These are phyloP conservation scores for Crenichthys baileyi DNA, from an alignment of 2,797 vertebrate species.

Conservation along the genomic window DNA sequence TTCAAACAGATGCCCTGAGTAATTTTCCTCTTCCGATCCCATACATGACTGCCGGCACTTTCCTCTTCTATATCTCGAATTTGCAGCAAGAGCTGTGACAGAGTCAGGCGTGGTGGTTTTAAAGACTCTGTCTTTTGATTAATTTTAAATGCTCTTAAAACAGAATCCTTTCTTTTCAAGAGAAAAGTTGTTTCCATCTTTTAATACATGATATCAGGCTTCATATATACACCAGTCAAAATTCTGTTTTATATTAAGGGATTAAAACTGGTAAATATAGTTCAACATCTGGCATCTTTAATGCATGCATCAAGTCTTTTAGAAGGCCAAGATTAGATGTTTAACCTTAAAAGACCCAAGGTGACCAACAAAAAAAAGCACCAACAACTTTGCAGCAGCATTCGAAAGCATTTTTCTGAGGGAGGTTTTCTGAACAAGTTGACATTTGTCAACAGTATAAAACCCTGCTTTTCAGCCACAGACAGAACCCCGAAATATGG, in stretches of 20 bases:
- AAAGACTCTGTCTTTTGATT: conserved; percentile 73
- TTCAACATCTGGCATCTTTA: conserved; percentile 29
- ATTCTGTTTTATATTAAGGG: conserved; percentile 29
- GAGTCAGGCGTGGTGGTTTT: conserved; percentile 62
- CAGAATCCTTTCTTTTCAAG: conserved; percentile 37
- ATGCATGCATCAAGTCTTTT: conserved; percentile 22
- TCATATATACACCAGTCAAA: conserved; percentile 23
- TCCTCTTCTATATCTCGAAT: conserved; percentile 63
- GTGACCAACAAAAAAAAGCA: neutral
- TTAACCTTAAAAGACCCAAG: conserved; percentile 2
- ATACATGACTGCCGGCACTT: conserved; percentile 62
- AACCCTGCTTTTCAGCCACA: neutral
- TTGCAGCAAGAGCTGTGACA: conserved; percentile 48
- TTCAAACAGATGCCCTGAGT: conserved; percentile 75
- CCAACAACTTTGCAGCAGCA: neutral
- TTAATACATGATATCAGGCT: conserved; percentile 28
- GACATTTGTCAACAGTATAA: neutral
- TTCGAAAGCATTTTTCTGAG: neutral
- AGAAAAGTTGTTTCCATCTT: conserved; percentile 30
- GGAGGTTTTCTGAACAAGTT: neutral
- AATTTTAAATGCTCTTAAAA: conserved; percentile 74
- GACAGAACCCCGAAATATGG: neutral
- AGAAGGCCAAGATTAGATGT: conserved; percentile 20
- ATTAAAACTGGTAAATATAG: conserved; percentile 13
- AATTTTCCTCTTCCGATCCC: conserved; percentile 60